Percentiles rank a stretch among this genome's conserved stretches.
These are phyloP conservation scores for Oreamnos americanus DNA, from an alignment of 2,113 vertebrate genomes.

Conservation along the genomic window DNA sequence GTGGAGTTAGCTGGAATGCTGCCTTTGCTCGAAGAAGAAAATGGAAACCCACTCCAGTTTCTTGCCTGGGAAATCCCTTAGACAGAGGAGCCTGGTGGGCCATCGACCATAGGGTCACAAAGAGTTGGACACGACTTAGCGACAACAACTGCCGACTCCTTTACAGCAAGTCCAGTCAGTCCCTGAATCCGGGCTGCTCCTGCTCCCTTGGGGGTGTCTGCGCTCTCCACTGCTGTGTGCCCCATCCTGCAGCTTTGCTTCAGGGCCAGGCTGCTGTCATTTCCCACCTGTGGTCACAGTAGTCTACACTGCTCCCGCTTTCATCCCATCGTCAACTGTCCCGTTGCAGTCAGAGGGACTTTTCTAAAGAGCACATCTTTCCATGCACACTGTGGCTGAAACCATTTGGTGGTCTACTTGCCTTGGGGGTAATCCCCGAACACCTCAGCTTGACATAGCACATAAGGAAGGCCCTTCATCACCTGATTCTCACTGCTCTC, in stretches of 20 bases:
- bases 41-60: neutral
- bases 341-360: neutral
- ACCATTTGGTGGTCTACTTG: neutral
- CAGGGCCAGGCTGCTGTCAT: neutral
- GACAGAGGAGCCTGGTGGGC: neutral
- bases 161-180: rapidly evolving
- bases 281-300: too few relatives aligned
- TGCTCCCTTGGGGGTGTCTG: neutral
- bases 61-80: neutral
- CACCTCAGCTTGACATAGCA: neutral
- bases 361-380: neutral
- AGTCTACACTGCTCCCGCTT: neutral
- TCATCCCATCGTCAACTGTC: neutral
- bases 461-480: neutral
- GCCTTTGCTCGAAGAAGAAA: neutral
- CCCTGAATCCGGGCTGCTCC: neutral
- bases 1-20: neutral
- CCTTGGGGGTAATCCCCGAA: neutral
- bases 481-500: neutral
- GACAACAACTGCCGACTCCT: neutral
- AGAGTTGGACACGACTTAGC: neutral
- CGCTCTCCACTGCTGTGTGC: neutral
- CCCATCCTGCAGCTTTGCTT: neutral
- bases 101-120: neutral
- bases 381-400: neutral